phyloP scores from a whole-genome alignment of 2,797 vertebrate genomes.

The Salarias fasciatus region DNA sequence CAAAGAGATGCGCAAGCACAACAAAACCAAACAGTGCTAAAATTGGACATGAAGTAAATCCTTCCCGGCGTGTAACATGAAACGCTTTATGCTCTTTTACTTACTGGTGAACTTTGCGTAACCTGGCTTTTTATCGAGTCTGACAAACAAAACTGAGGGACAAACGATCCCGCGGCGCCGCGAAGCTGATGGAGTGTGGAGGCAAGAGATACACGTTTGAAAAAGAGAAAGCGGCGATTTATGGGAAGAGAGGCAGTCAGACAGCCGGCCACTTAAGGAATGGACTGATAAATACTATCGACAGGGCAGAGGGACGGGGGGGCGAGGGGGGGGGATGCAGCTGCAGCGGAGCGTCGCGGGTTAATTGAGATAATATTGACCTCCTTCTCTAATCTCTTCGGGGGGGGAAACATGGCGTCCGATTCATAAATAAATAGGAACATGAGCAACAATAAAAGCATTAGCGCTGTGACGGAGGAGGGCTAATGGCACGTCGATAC shows the following conservation, averaged over 20 bases:
- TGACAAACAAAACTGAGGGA: too few species aligned
- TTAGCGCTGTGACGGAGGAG: slow-evolving; percentile 79
- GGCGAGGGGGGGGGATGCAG: slow-evolving; percentile 27
- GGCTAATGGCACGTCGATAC: slow-evolving; percentile 63
- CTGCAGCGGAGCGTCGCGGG: slow-evolving; percentile 66
- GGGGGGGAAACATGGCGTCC: slow-evolving; percentile 77
- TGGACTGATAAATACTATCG: slow-evolving; percentile 83
- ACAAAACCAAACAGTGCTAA: too few species aligned
- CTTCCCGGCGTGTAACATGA: too few species aligned
- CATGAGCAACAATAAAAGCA: slow-evolving; percentile 86
- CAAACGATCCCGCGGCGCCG: too few species aligned
- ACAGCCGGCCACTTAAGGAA: slow-evolving; percentile 69
- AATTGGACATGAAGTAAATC: too few species aligned
- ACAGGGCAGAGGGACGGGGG: slow-evolving; percentile 70
- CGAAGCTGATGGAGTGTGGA: too few species aligned
- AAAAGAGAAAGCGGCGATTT: slow-evolving; percentile 28
- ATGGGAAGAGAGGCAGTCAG: slow-evolving; percentile 44
- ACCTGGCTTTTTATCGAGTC: too few species aligned
- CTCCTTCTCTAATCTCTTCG: slow-evolving; percentile 78
- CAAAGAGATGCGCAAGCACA: too few species aligned
- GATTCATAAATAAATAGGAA: slow-evolving; percentile 84
- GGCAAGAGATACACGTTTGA: not conserved
- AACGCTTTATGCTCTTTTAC: too few species aligned
- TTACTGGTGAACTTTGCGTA: too few species aligned
- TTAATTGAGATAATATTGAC: slow-evolving; percentile 92